phyloP scores from a whole-genome alignment of 2,888 invertebrate species.

The Eulithis prunata region DNA sequence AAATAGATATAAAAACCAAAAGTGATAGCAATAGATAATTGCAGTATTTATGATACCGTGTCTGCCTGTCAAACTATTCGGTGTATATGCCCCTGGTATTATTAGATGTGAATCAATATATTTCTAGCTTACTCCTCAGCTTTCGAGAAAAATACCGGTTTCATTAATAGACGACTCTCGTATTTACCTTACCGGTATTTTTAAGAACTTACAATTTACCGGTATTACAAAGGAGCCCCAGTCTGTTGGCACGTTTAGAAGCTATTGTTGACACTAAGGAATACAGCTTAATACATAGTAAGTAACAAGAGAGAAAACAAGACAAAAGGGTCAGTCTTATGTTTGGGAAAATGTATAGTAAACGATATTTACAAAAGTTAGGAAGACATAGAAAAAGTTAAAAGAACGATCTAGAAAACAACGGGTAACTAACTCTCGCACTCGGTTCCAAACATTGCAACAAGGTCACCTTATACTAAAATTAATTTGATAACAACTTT shows the following conservation, averaged over 20 bases:
- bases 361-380: conserved; percentile 82
- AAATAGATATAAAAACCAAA: no score
- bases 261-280: conserved; percentile 74
- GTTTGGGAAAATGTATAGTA: conserved; percentile 83
- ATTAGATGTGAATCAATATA: no score
- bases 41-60: no score
- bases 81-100: no score
- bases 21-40: no score
- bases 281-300: conserved; percentile 70
- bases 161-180: no score
- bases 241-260: conserved; percentile 54
- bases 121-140: no score
- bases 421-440: conserved; percentile 55
- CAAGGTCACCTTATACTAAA: conserved; percentile 70
- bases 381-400: conserved; percentile 78
- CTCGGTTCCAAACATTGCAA: conserved; percentile 67
- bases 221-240: conserved; percentile 6
- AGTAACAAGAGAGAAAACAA: conserved; percentile 78
- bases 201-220: no score
- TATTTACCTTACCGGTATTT: no score
- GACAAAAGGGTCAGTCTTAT: conserved; percentile 84
- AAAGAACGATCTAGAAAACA: conserved; percentile 64
- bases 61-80: no score
- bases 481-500: conserved; percentile 79
- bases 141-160: no score